These are phyloP conservation scores for Dastarcus helophoroides DNA, from an alignment of 2,888 invertebrate species.

Conservation along the genomic window DNA sequence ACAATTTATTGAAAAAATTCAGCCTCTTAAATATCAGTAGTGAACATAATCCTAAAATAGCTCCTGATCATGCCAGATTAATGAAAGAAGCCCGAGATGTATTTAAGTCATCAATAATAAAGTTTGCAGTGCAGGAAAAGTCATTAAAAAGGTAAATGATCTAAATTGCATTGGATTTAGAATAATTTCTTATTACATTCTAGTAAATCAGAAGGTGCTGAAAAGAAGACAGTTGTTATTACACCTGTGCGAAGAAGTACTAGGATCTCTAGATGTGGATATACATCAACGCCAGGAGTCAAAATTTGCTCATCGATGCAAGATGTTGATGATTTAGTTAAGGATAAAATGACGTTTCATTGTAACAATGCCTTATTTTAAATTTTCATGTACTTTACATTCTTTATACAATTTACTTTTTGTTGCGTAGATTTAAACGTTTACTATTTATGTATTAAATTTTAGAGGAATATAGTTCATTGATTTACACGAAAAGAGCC, in stretches of 20 bases:
- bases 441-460: too few species aligned
- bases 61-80: conserved; percentile 19
- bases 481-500: too few species aligned
- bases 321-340: conserved; percentile 17
- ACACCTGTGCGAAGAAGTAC: conserved; percentile 43
- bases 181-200: conserved; percentile 1
- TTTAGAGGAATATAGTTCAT: too few species aligned
- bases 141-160: conserved; percentile 8
- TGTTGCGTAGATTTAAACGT: too few species aligned
- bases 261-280: conserved; percentile 26
- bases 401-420: too few species aligned
- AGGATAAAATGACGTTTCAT: conserved; percentile 16
- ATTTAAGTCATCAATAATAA: conserved; percentile 47
- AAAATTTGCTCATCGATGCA: conserved; percentile 21
- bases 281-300: conserved; percentile 22
- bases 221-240: conserved; percentile 29
- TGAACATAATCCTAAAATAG: conserved; percentile 17
- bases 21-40: conserved; percentile 46
- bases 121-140: conserved; percentile 43
- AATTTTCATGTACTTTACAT: too few species aligned
- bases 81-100: conserved; percentile 44
- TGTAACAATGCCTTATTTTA: conserved; percentile 20
- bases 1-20: conserved; percentile 45
- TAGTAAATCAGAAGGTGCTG: not conserved
- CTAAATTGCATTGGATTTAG: not conserved